Evolutionary conservation across 2,797 vertebrate species (phyloP).

Genomic region (Bradypus variegatus): DNA sequence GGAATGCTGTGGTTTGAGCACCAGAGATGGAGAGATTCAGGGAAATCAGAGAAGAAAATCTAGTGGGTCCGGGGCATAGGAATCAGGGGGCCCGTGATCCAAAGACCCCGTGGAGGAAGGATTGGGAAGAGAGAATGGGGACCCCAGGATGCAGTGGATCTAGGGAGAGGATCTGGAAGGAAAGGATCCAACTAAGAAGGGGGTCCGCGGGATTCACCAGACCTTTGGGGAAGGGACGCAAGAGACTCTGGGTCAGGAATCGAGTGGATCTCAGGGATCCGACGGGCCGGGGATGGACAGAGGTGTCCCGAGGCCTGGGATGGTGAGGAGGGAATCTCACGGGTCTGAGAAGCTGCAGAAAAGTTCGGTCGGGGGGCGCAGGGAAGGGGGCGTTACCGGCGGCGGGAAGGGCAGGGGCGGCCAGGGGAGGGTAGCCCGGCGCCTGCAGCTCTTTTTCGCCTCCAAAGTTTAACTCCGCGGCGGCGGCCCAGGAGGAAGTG

Average conservation of each 20-base stretch:
- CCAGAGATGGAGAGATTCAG: not conserved
- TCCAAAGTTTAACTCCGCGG: slow-evolving; percentile 66
- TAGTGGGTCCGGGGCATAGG: not conserved
- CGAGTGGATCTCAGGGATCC: slow-evolving; percentile 7
- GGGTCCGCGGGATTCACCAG: not conserved
- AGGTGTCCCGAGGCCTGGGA: slow-evolving; percentile 35
- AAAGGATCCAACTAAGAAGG: not conserved
- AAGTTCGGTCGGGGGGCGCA: not conserved
- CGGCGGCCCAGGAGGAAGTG: slow-evolving; percentile 79
- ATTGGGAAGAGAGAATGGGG: not conserved
- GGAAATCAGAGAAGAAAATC: slow-evolving; percentile 26
- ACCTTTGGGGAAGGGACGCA: not conserved
- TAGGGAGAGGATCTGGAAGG: not conserved
- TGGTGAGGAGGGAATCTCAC: slow-evolving; percentile 36
- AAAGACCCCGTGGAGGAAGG: not conserved
- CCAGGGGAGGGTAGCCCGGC: slow-evolving; percentile 17
- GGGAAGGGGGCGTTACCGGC: slow-evolving; percentile 38
- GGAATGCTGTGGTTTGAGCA: not conserved
- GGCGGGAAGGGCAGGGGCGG: not conserved
- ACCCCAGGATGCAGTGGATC: not conserved
- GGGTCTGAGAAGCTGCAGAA: slow-evolving; percentile 36
- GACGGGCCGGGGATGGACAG: slow-evolving; percentile 28
- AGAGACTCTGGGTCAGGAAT: not conserved
- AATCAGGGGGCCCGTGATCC: not conserved
- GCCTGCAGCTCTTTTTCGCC: slow-evolving; percentile 22